Evolutionary conservation across 2,888 invertebrate species (phyloP).

Genomic region (Philaethria dido): DNA sequence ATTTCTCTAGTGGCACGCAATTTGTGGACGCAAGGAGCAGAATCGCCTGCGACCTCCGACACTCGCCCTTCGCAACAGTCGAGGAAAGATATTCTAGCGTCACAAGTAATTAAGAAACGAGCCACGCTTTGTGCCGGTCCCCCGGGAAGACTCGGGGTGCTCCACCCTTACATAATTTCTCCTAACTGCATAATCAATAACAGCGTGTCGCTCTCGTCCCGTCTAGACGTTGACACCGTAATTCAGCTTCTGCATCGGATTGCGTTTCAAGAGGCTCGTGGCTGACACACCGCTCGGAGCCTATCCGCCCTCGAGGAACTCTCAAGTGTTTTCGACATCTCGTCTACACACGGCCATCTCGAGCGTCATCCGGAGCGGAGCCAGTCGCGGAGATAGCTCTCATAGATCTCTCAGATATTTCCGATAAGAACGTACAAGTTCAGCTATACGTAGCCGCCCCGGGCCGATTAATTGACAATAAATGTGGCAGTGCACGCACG

Average conservation of each 20-base stretch:
- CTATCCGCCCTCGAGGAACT: constrained; percentile 43
- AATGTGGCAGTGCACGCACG: constrained; percentile 65
- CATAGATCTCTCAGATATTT: constrained; percentile 52
- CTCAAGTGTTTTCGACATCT: constrained; percentile 56
- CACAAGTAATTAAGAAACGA: constrained; percentile 77
- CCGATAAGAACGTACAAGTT: constrained; percentile 53
- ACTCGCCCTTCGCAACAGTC: constrained; percentile 41
- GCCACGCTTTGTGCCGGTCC: constrained; percentile 63
- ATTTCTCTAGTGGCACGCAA: constrained; percentile 34
- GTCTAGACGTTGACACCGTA: constrained; percentile 67
- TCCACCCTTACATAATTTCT: constrained; percentile 74
- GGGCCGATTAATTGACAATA: constrained; percentile 71
- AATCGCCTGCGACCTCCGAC: constrained; percentile 35
- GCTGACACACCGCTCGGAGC: constrained; percentile 45
- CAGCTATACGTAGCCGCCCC: constrained; percentile 55
- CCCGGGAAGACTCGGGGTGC: constrained; percentile 55
- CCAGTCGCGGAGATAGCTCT: constrained; percentile 53
- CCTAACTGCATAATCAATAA: constrained; percentile 79
- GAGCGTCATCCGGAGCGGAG: constrained; percentile 44
- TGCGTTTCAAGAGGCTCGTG: constrained; percentile 56
- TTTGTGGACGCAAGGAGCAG: constrained; percentile 32
- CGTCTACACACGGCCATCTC: constrained; percentile 42
- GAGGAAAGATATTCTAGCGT: constrained; percentile 61
- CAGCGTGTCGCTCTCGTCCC: constrained; percentile 64
- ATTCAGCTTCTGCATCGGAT: constrained; percentile 57